phyloP scores from a whole-genome alignment of 2,888 invertebrate genomes.

The Xanthia togata region DNA sequence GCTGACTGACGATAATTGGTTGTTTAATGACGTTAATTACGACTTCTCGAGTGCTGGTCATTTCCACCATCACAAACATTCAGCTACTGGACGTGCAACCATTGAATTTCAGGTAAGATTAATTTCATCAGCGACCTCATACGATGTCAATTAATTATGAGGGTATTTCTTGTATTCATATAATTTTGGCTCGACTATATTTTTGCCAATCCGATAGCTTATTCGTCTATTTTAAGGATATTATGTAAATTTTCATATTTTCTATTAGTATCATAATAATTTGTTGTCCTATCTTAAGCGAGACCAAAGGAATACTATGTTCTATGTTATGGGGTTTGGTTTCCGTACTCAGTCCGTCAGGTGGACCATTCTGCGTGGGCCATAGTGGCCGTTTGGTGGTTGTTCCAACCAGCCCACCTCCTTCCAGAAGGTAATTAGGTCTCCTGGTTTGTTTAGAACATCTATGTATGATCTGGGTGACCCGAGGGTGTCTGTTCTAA shows the following conservation, averaged over 20 bases:
- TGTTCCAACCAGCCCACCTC: too few species aligned
- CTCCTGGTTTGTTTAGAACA: too few species aligned
- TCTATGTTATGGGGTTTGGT: too few species aligned
- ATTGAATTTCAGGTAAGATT: constrained; percentile 72
- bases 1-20: constrained; percentile 75
- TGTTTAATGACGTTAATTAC: constrained; percentile 78
- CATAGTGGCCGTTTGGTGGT: too few species aligned
- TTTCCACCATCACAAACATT: constrained; percentile 75
- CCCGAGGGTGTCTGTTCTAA: too few species aligned
- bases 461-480: too few species aligned
- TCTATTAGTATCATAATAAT: neutral
- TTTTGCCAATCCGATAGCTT: neutral
- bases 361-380: too few species aligned
- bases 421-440: too few species aligned
- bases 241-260: neutral
- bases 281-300: neutral
- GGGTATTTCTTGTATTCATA: neutral
- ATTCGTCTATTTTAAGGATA: neutral
- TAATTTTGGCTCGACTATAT: neutral
- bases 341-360: too few species aligned
- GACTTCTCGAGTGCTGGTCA: constrained; percentile 81
- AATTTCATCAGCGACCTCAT: neutral
- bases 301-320: neutral
- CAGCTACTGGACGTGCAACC: constrained; percentile 77
- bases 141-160: neutral